A percentile compares a stretch with the other conserved stretches of the same genome.
Evolutionary conservation across 1,140 invertebrate genomes (phyloP).

Genomic region (Chrysomallon squamiferum): DNA sequence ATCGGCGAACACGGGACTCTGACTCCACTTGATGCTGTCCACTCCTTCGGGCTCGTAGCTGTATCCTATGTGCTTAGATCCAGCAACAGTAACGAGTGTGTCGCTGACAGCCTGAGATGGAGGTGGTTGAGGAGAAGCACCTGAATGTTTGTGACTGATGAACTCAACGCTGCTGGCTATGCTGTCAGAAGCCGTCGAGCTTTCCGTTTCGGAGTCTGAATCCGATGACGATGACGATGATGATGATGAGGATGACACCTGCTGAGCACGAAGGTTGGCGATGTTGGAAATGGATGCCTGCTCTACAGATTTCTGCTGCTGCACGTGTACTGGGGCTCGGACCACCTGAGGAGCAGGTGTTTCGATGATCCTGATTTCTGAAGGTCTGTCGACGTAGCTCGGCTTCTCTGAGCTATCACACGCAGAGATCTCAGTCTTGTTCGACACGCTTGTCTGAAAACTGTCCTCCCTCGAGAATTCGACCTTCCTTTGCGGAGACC

Average conservation of each 20-base stretch:
- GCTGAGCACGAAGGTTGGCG: conserved; percentile 6
- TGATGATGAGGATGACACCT: conserved; percentile 14
- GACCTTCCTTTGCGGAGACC: conserved; percentile 6
- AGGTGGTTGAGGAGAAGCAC: too few species aligned
- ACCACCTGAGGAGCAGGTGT: conserved; percentile 30
- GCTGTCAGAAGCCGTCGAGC: not conserved
- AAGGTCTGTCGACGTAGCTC: not conserved
- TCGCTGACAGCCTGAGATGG: too few species aligned
- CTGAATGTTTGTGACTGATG: not conserved
- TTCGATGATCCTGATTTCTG: not conserved
- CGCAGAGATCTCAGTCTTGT: not conserved
- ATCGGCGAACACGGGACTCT: conserved; percentile 14
- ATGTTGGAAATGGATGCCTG: not conserved
- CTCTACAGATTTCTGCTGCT: not conserved
- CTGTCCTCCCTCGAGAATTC: not conserved
- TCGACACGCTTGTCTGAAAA: not conserved
- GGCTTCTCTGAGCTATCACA: conserved; percentile 1
- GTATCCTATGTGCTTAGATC: not conserved
- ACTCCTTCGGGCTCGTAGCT: not conserved
- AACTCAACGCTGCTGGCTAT: conserved; percentile 15
- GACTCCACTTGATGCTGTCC: not conserved
- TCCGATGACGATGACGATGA: not conserved
- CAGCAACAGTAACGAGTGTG: too few species aligned
- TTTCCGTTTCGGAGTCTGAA: conserved; percentile 3
- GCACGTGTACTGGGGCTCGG: conserved; percentile 23